Evolutionary conservation across 2,113 vertebrate genomes (phyloP), one percentile per base, ranked within the genome.

Genomic region (Coracopsis vasa): DNA sequence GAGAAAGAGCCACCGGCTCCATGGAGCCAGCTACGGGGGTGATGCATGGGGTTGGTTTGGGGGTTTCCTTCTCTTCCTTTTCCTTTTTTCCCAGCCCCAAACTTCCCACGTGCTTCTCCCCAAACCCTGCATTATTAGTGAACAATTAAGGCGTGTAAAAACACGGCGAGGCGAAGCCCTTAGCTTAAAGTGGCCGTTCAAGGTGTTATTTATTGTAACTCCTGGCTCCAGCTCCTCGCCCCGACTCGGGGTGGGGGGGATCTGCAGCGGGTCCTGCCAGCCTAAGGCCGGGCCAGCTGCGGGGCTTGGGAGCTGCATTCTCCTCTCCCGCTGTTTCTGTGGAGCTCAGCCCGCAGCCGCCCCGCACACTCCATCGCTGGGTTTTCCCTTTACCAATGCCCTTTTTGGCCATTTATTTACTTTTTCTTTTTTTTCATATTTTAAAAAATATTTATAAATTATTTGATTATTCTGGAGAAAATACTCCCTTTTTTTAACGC

Each of bases 131-230:
- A 84, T 27, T 86, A 74, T 66, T 71, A 66, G 60, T 9, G 69
- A 88, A 81, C 61, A 78, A 94, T 78, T 77, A 71, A 95, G 60
- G 69, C 58, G 72, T 92, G 86, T 73, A 80, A 92, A 96, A 92
- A 83, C 88, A 88, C 25, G 72, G 92, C 28, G n/a, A 77, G 80
- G 39, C 17, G 54, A 90, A 95, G 58, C 64, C 75, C 62, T 80
- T 4, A 28, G 50, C 64, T 41, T n/a, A n/a, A 93, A 90, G 74
- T 66, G 86, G 72, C 58, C 71, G 41, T 90, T 62, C 44, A n/a
- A 75, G 85, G 62, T 4, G 0, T 11, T 18, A 0, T 5, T 35
- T 18, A 0, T 5, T 33, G 53, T 3, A 66, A 33, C 44, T 79
- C 42, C 29, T 7, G 65, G 47, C n/a, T 58, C 16, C 74, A 5